Evolutionary conservation across 2,888 invertebrate species (phyloP).

Genomic region (Lutraria lutraria): DNA sequence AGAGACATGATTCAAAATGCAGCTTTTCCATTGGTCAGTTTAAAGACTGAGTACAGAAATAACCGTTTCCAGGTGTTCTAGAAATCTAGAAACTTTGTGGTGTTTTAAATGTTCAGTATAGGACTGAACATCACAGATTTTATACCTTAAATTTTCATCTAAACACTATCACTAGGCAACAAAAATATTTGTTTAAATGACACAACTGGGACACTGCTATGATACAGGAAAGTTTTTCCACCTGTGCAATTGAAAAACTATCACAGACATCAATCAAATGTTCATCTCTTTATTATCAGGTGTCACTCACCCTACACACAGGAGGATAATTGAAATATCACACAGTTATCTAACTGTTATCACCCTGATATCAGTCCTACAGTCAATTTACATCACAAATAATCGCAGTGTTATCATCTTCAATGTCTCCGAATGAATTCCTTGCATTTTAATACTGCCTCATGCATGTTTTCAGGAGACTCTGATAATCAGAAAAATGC

Average conservation of each 20-base stretch:
- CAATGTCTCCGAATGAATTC: conserved; percentile 24
- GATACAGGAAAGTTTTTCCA: neutral
- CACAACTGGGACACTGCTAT: neutral
- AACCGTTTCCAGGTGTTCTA: too few relatives aligned
- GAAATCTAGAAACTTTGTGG: too few relatives aligned
- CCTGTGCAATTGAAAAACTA: neutral
- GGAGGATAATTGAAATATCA: conserved; percentile 54
- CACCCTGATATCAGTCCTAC: conserved; percentile 19
- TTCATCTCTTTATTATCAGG: conserved; percentile 30
- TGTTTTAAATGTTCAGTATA: too few relatives aligned
- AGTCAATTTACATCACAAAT: conserved; percentile 49
- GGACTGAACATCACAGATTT: too few relatives aligned
- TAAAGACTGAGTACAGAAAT: too few relatives aligned
- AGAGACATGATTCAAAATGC: too few relatives aligned
- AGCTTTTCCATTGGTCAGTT: too few relatives aligned
- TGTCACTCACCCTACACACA: conserved; percentile 42
- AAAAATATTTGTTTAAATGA: neutral
- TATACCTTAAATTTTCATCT: neutral
- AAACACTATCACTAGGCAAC: neutral
- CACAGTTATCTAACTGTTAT: conserved; percentile 39
- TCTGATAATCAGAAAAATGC: neutral
- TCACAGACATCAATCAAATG: neutral
- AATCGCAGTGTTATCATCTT: conserved; percentile 37
- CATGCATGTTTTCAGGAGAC: neutral
- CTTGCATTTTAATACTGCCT: neutral